Conservation (phyloP, 2,113 vertebrate species). For the Telmatochromis brichardi region DNA sequence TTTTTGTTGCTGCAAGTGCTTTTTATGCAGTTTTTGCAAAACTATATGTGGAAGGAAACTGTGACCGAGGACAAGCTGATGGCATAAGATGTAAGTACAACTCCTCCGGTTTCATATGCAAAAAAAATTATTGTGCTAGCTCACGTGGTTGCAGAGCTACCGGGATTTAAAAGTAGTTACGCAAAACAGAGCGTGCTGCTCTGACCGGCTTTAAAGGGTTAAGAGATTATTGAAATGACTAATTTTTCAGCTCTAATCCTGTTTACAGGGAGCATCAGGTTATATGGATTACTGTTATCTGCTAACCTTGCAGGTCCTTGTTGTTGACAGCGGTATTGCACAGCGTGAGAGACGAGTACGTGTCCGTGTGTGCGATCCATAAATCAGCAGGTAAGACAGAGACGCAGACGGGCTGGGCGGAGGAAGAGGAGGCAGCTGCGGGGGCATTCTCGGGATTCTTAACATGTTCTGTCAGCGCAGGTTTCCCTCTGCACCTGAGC, state of each 20-base stretch:
- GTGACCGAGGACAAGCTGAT: too few species aligned
- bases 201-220: background rate
- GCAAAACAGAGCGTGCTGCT: too few species aligned
- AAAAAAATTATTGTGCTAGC: too few species aligned
- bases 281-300: background rate
- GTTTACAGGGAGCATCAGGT: background rate
- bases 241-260: background rate
- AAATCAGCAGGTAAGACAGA: background rate
- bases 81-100: too few species aligned
- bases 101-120: too few species aligned
- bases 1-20: too few species aligned
- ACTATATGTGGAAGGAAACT: accelerated
- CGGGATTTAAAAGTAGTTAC: too few species aligned
- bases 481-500: background rate
- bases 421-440: background rate
- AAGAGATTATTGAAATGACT: background rate
- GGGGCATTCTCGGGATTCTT: background rate
- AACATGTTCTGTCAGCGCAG: background rate
- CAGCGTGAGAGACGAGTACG: background rate
- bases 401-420: background rate
- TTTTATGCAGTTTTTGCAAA: too few species aligned
- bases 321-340: background rate
- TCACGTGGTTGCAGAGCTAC: too few species aligned
- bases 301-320: background rate
- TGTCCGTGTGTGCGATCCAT: background rate